Evolutionary conservation across 30 jellyfish, hydroid and myxozoan species (phyloP), one percentile per base, ranked within the genome.

Genomic region (Aurelia sp.): DNA sequence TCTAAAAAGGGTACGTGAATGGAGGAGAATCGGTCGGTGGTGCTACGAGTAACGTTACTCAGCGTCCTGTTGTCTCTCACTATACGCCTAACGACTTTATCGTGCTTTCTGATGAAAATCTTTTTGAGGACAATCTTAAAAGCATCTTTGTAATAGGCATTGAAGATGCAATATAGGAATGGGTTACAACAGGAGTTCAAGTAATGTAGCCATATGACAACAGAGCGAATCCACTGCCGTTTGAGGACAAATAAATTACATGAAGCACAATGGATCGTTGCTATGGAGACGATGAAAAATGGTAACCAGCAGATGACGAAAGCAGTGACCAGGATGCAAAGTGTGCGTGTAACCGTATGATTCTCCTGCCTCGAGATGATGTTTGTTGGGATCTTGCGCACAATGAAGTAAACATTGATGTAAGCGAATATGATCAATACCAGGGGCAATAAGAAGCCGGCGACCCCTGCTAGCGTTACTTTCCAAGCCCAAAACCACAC

Each of bases 271-370:
- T 93, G 87, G 30, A 66, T 89, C 5, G 83, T 37, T 11, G 90
- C 35, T 30, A 93, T 50, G 55, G 97, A 93, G 17, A 85, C 91
- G 27, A 55, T 69, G 75, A 93, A 88, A 62, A 79, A 85, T 23
- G 98, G 98, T 16, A 87, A 79, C 98, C 98, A 93, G 84, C 98
- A 93, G 9, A 93, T 51, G 20, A 93, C 88, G 53, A 93, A 93
- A 2, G 92, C 90, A 11, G 68, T 74, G 22, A 93, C 89, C 33
- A 93, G 77, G 61, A 93, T 75, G 80, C 85, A 50, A 4, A 93
- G 89, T 5, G 98, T 89, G 15, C 87, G 76, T 59, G 91, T 88
- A 77, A 93, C 90, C 57, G 91, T 79, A 23, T 64, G 76, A 66
- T 89, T 83, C 37, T 93, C 98, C 52, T 93, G 95, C 20, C 72